These are phyloP conservation scores for Mungos mungo DNA, from an alignment of 2,113 vertebrate species.

Conservation along the genomic window DNA sequence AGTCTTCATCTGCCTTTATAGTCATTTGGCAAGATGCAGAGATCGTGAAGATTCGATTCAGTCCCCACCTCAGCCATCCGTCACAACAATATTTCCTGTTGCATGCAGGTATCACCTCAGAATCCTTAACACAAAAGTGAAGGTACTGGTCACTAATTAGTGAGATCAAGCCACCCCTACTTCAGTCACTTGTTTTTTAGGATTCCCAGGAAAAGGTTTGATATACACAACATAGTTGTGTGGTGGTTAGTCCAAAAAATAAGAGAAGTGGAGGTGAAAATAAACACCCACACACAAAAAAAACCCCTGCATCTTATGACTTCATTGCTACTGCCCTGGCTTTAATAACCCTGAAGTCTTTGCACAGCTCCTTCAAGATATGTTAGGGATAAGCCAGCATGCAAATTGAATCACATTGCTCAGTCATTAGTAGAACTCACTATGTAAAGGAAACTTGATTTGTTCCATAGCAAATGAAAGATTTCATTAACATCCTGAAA, in stretches of 20 bases:
- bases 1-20: background rate
- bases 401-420: background rate
- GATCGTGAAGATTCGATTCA: background rate
- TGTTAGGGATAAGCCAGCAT: background rate
- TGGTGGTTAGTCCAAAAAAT: background rate
- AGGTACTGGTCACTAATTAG: background rate
- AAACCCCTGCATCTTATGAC: background rate
- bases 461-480: background rate
- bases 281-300: too few species aligned
- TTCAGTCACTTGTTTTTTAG: background rate
- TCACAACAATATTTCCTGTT: background rate
- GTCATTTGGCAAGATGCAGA: background rate
- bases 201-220: background rate
- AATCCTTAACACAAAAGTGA: background rate
- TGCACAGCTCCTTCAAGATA: background rate
- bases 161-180: background rate
- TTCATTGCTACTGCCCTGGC: background rate
- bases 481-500: background rate
- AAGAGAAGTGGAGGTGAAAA: background rate
- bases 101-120: background rate
- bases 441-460: background rate
- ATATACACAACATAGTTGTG: background rate
- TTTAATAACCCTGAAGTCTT: background rate
- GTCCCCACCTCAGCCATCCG: background rate
- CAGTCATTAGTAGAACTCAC: background rate